Conservation (phyloP, 2,113 vertebrate species). For the Meriones unguiculatus region DNA sequence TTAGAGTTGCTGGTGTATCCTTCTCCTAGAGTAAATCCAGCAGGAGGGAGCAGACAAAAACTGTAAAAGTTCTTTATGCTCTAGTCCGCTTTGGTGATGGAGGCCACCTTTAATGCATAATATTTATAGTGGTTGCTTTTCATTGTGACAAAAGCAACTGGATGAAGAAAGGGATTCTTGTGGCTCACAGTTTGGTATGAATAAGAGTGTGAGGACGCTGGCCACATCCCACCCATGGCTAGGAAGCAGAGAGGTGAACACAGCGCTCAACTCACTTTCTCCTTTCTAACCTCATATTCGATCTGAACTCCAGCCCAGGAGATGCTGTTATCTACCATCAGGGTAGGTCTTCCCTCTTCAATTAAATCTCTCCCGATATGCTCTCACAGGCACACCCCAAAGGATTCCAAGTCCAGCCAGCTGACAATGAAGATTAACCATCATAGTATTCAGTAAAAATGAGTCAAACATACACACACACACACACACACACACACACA, state of each 20-base stretch:
- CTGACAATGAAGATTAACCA: background rate
- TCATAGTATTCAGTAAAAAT: background rate
- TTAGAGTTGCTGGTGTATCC: background rate
- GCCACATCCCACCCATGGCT: background rate
- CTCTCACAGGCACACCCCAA: background rate
- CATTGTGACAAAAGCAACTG: background rate
- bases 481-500: too few relatives aligned
- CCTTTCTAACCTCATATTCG: background rate
- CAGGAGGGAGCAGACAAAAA: background rate
- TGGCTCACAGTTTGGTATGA: background rate
- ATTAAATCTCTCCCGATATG: background rate
- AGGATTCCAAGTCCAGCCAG: background rate
- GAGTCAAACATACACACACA: background rate
- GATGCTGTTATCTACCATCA: background rate
- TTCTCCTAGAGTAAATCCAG: background rate
- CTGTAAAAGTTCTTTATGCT: background rate
- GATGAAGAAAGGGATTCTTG: background rate
- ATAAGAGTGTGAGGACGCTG: background rate
- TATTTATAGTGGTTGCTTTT: background rate
- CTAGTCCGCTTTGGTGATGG: background rate
- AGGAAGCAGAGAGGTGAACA: background rate
- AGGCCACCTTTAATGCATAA: background rate
- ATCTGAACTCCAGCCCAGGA: background rate
- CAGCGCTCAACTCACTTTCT: background rate
- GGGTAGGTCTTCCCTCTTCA: background rate